Percentiles rank a stretch among this genome's conserved stretches.
These are phyloP conservation scores for Heliconius melpomene DNA, from an alignment of 1,140 invertebrate genomes.

Conservation along the genomic window DNA sequence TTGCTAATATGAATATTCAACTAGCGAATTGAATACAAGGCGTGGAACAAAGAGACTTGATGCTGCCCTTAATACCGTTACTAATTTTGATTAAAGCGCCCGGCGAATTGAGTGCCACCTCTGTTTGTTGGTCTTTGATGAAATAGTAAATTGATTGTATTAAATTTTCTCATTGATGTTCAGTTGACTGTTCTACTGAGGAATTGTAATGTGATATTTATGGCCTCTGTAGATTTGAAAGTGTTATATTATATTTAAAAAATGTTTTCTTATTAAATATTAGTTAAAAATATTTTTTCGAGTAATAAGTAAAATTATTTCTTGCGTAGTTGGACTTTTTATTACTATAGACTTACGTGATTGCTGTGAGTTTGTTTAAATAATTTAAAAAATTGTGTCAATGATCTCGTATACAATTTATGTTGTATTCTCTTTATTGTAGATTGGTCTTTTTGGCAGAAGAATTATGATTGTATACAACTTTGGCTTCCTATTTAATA, in stretches of 20 bases:
- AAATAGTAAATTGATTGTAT: conserved; percentile 42
- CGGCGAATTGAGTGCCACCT: conserved; percentile 47
- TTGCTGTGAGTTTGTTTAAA: too few species aligned
- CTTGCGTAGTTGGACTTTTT: not conserved
- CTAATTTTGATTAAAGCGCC: conserved; percentile 60
- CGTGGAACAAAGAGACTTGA: conserved; percentile 70
- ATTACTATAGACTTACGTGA: too few species aligned
- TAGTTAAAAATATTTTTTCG: too few species aligned
- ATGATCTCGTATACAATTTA: too few species aligned
- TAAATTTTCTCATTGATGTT: conserved; percentile 36
- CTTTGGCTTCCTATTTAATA: too few species aligned
- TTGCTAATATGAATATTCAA: conserved; percentile 72
- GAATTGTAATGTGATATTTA: conserved; percentile 4
- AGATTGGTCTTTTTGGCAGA: too few species aligned
- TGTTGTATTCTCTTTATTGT: too few species aligned
- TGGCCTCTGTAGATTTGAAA: not conserved
- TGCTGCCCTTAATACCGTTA: conserved; percentile 61
- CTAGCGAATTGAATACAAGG: conserved; percentile 58
- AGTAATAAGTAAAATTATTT: not conserved
- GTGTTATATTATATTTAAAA: too few species aligned
- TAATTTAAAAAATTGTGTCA: too few species aligned
- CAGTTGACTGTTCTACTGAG: not conserved
- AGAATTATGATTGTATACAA: too few species aligned
- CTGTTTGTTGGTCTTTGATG: conserved; percentile 38
- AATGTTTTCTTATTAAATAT: too few species aligned